Evolutionary conservation across 2,888 invertebrate species (phyloP).

Genomic region (Chymomyza procnemis): DNA sequence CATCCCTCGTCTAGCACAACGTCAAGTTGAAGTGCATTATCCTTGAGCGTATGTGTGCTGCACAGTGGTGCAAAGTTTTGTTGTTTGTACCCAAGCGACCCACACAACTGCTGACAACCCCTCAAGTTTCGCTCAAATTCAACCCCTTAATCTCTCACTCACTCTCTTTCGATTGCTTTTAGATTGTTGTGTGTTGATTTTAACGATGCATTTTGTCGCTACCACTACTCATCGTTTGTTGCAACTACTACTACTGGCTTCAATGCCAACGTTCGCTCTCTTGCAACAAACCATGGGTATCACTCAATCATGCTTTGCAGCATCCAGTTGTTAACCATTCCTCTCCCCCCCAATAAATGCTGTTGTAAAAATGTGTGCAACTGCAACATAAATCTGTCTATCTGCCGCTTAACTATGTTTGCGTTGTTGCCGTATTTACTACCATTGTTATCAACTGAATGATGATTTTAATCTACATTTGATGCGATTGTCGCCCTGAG

Average conservation of each 20-base stretch:
- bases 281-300: not conserved
- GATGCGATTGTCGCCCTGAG: constrained; percentile 4
- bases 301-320: not conserved
- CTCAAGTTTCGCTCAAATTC: not conserved
- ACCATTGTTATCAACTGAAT: not conserved
- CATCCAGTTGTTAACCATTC: not conserved
- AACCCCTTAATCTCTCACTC: not conserved
- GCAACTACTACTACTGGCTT: not conserved
- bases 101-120: constrained; percentile 33
- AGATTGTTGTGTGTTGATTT: not conserved
- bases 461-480: constrained; percentile 12
- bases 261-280: not conserved
- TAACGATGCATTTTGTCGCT: constrained; percentile 5
- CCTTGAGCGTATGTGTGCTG: constrained; percentile 40
- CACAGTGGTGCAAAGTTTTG: constrained; percentile 16
- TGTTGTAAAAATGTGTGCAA: not conserved
- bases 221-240: not conserved
- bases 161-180: not conserved
- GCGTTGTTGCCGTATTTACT: not conserved
- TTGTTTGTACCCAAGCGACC: constrained; percentile 7
- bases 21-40: constrained; percentile 50
- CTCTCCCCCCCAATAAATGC: not conserved
- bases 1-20: constrained; percentile 22
- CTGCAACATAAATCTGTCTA: not conserved
- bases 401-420: not conserved